Evolutionary conservation across 1,140 invertebrate species (phyloP), one percentile per base, ranked within the genome.

Genomic region (Brachionus plicatilis): DNA sequence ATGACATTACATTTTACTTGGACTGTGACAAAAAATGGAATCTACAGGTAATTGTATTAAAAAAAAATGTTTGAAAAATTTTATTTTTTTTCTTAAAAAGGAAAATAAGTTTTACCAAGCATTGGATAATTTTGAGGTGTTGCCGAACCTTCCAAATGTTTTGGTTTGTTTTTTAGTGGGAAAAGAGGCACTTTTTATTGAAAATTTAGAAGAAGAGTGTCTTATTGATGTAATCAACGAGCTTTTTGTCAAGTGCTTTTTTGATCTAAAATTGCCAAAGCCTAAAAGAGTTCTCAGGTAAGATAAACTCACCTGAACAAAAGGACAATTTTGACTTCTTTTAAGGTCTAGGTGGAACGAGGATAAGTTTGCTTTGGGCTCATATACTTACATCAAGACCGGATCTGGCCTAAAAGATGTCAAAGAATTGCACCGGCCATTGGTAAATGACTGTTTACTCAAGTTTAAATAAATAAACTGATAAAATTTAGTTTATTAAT

Each of bases 381-480:
- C 79, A 14, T 65, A 82, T n/a, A 45, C 53, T 24, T 82, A 27
- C 20, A 17, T 65, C 12, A 60, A 68, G 20, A 68, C 41, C 14
- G 88, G 88, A 29, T 82, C 79, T 1, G 65, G 37, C n/a, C 3
- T 68, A 43, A 43, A 33, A 45, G 79, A 82, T 66, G 65, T 68
- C n/a, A 82, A 43, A 43, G 79, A 33, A 47, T 27, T 82, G 27
- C 50, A 53, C 2, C 17, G 41, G 41, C 79, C 79, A 27, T 27
- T 82, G 53, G 79, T 82, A 82, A 80, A 24, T 12, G 3, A 29
- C 9, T 9, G 0, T 56, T 56, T 56, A 6, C 2, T 56, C 17
- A 56, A 56, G 3, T 56, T 20, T 5, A 56, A 17, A 17, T 50
- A 37, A 37, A 6, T 37, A 37, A 37, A 50, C 4, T 50, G 12